Evolutionary conservation across 2,797 vertebrate genomes (phyloP), one percentile per base, ranked within the genome.

Genomic region (Rallus crepitans): DNA sequence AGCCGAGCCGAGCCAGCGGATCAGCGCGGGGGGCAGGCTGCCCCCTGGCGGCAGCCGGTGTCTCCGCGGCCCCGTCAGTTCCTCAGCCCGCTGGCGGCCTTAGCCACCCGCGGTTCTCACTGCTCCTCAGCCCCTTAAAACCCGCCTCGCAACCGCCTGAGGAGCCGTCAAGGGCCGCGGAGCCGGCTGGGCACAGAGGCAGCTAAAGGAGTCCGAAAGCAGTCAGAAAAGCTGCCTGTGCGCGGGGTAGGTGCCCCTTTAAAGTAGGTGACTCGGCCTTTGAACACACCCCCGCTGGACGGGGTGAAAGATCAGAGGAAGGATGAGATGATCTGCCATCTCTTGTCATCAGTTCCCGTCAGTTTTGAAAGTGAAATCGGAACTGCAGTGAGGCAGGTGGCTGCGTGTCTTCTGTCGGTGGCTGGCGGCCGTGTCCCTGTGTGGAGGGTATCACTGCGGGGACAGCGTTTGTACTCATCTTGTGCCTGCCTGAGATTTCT

Each of bases 1-100:
- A 11, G 37, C 28, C 15, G 11, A 8, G 12, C 52, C 28, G 9
- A 13, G 11, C n/a, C 14, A 18, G n/a, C 10, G 8, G n/a, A 37
- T 6, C 13, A 13, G 60, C 3, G 47, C 30, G 55, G 47, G 40
- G 27, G 17, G 12, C 53, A 59, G 52, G 68, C 91, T 92, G 94
- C 96, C 96, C 96, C 70, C 94, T 89, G 94, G 81, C 86, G 91
- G 75, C 56, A n/a, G 33, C 71, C 37, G n/a, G 6, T 19, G 14
- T 48, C 30, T 5, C 28, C 12, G 17, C 47, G 37, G n/a, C n/a
- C 31, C 13, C 24, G 23, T 25, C 50, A 27, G 50, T 6, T 27
- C 18, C 5, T 5, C 11, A 2, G 7, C 1, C 12, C 0, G 6
- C 1, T 9, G 10, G 35, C 4, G 35, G 1, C 12, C 7, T 7